phyloP scores from a whole-genome alignment of 2,113 vertebrate genomes.

The Oncorhynchus kisutch region DNA sequence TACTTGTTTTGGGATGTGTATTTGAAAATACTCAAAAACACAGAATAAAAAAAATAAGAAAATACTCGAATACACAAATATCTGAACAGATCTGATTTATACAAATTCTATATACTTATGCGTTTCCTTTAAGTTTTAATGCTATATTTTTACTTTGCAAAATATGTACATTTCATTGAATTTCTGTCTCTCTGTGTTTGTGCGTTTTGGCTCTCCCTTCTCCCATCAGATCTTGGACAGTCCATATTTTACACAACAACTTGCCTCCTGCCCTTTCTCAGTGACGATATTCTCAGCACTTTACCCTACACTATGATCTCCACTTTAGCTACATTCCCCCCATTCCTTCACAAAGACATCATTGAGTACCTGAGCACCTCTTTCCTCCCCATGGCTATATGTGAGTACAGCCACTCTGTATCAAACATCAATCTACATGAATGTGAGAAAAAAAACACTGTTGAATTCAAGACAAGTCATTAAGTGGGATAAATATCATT shows the following conservation, averaged over 20 bases:
- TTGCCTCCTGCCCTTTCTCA: slow-evolving; percentile 98
- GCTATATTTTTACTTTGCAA: not conserved
- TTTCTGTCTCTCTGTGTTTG: slow-evolving; percentile 67
- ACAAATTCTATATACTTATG: no score
- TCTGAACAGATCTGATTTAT: no score
- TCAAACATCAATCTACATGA: not conserved
- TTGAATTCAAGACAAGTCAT: not conserved
- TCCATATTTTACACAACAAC: slow-evolving; percentile 99
- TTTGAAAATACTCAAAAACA: no score
- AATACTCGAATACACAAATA: no score
- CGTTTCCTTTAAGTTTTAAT: no score
- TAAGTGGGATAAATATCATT: no score
- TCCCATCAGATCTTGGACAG: slow-evolving; percentile 92
- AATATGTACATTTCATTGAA: slow-evolving; percentile 63
- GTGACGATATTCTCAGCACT: slow-evolving; percentile 98
- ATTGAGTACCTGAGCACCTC: slow-evolving; percentile 99
- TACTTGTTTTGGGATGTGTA: no score
- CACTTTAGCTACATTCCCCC: slow-evolving; percentile 98
- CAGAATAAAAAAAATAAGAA: no score
- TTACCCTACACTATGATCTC: slow-evolving; percentile 99
- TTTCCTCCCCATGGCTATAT: slow-evolving; percentile 98
- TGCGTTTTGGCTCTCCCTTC: slow-evolving; percentile 49
- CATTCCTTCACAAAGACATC: slow-evolving; percentile 99
- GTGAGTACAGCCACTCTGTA: slow-evolving; percentile 80
- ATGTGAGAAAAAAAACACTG: not conserved